Evolutionary conservation across 2,797 vertebrate genomes (phyloP).

Genomic region (Bucorvus abyssinicus): DNA sequence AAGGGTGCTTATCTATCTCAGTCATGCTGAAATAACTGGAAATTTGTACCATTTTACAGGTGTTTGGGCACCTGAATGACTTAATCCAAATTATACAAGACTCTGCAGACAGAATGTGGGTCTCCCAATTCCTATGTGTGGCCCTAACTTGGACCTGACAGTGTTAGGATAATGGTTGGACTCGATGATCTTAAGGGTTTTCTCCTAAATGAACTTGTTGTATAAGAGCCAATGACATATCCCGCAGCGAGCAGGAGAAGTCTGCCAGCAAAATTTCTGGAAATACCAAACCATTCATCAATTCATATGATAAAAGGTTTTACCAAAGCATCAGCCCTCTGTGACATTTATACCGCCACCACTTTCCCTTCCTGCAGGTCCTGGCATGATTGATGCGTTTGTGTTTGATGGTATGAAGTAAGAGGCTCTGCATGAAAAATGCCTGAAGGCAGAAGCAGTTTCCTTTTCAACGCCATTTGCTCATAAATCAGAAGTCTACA

Average conservation of each 20-base stretch:
- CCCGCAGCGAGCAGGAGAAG: accelerated
- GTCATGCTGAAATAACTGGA: not conserved
- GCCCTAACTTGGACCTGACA: not conserved
- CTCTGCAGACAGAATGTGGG: not conserved
- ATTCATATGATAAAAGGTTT: not conserved
- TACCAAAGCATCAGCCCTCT: not conserved
- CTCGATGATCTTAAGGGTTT: not conserved
- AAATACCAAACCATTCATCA: not conserved
- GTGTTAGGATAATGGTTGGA: not conserved
- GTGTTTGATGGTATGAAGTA: not conserved
- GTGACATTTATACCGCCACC: not conserved
- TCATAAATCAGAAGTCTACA: not conserved
- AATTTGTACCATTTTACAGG: not conserved
- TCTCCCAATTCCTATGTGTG: not conserved
- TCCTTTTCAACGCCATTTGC: slow-evolving; percentile 20
- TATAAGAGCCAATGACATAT: not conserved
- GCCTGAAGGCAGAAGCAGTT: not conserved
- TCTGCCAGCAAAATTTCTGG: not conserved
- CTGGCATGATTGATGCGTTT: not conserved
- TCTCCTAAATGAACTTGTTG: not conserved
- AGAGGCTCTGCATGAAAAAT: not conserved
- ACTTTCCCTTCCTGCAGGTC: not conserved
- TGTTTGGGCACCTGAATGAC: not conserved
- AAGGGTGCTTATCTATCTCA: not conserved
- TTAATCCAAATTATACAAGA: not conserved